A percentile compares a stretch with the other conserved stretches of the same genome.
Evolutionary conservation across 2,888 invertebrate species (phyloP).

Genomic region (Euproctis similis): DNA sequence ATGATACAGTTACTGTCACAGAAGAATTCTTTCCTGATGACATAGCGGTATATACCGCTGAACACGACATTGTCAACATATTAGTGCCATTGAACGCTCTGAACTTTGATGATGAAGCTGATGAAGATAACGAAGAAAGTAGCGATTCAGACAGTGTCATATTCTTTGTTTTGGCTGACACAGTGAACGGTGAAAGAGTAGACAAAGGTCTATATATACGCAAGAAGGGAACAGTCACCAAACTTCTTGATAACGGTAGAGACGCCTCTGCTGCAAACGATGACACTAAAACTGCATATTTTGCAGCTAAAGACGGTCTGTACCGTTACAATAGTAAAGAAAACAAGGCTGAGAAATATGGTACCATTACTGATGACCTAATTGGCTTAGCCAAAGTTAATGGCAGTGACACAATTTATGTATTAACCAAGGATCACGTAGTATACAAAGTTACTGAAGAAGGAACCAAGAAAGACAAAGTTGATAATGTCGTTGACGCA

Average conservation of each 20-base stretch:
- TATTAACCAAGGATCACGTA: slow-evolving; percentile 38
- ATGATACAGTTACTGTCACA: slow-evolving; percentile 20
- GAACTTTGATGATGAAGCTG: slow-evolving; percentile 19
- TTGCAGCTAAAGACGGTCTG: slow-evolving; percentile 42
- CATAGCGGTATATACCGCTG: slow-evolving; percentile 23
- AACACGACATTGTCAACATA: slow-evolving; percentile 34
- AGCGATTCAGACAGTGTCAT: slow-evolving; percentile 5
- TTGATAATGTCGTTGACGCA: slow-evolving; percentile 36
- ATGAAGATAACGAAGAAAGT: neutral
- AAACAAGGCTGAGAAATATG: slow-evolving; percentile 38
- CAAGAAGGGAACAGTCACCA: slow-evolving; percentile 22
- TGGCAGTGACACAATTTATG: slow-evolving; percentile 37
- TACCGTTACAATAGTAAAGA: slow-evolving; percentile 31
- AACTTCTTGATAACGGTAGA: slow-evolving; percentile 35
- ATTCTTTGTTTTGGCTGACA: slow-evolving; percentile 36
- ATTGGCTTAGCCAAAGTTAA: slow-evolving; percentile 38
- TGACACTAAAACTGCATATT: slow-evolving; percentile 29
- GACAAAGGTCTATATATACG: slow-evolving; percentile 34
- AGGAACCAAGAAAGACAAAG: slow-evolving; percentile 38
- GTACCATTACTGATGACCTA: slow-evolving; percentile 37
- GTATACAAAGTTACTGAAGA: slow-evolving; percentile 45
- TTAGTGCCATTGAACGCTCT: slow-evolving; percentile 31
- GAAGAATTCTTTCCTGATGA: slow-evolving; percentile 25
- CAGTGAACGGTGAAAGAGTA: slow-evolving; percentile 16
- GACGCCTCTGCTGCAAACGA: slow-evolving; percentile 32